Evolutionary conservation across 1,140 invertebrate genomes (phyloP), one percentile per base, ranked within the genome.

Genomic region (Brachionus rotundiformis): DNA sequence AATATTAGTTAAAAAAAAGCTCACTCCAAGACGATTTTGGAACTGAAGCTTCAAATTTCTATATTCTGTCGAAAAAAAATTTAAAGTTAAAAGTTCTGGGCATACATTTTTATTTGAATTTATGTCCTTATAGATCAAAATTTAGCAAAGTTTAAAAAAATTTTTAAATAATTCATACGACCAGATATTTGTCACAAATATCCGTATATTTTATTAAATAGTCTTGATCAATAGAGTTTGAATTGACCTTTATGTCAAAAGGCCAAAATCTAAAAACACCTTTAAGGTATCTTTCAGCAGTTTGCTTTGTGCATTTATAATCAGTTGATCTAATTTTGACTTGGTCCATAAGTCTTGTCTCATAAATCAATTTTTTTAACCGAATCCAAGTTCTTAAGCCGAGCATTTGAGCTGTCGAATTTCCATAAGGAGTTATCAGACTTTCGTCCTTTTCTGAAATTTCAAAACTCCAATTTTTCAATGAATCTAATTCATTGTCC

Each of bases 231-330:
- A 39, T 31, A 8, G 13, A 0, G 13, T 25, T 39, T 33, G 19
- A 11, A 27, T 79, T 10, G 0, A 79, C 31, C 5, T 33, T 39
- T 19, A 41, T 10, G 39, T 33, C 59, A 10, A 79, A 29, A 25
- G 76, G 76, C 76, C 44, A 59, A 79, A 79, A 79, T 4, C 23
- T 25, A 33, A 79, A 59, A 3, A 79, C 27, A 16, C 76, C 76
- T 79, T 33, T 1, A 8, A 79, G 11, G 41, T 59, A 79, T 29
- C 59, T 63, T 79, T 63, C 23, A 41, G 76, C 76, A 25, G 44
- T 79, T 54, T 79, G 47, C 25, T 29, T 54, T n/a, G 76, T 79
- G 27, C 23, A 11, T 27, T 19, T 27, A 7, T 36, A 39, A 41
- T 63, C 33, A 10, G 76, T 79, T 13, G 76, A 39, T 79, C 13